Base-by-base conservation (phyloP, 1,140 invertebrate genomes). In the Philotrypesis tridentata region DNA sequence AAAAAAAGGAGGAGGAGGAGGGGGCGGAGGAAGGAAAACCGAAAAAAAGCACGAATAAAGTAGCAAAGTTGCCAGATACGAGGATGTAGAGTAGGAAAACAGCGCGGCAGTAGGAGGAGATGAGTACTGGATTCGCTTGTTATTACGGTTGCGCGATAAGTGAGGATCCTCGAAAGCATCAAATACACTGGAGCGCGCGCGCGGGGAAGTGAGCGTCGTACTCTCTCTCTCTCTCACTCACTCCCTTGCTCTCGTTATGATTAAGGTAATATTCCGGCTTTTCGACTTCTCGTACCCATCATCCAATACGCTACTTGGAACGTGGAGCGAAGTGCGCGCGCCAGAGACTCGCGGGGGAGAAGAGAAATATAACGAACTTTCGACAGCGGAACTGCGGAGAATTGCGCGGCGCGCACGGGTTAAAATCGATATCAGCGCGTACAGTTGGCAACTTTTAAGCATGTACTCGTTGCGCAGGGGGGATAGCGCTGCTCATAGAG, bases 121-220 rank as follows among this genome's bases (percentile, higher is more conserved):
- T 55, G 48, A 74, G 67, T 68, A 82, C 81, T 85, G 86, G 85
- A 81, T 87, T n/a, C n/a, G 86, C 85, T 89, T 89, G 86, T 89
- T 88, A 89, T 91, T 86, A 88, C 88, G 89, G 88, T 88, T 85
- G 85, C 83, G 83, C 83, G 86, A 86, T 88, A 89, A 90, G 85
- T 89, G 86, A 89, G 86, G 86, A 84, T 85, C 80, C 87, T 90
- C 84, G 81, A 88, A 85, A 86, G 83, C 82, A 80, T 75, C 84
- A 81, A 85, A 85, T 85, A 86, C 55, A 74, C 48, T 21, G n/a
- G n/a, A n/a, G n/a, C n/a, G n/a, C n/a, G n/a, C n/a, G 27, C 83
- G 27, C 83, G 65, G 72, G 84, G 75, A 85, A 87, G 83, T 85
- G 72, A 79, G 37, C 61, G 27, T 70, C 76, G 31, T 82, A 29